These are phyloP conservation scores for Chlorops oryzae DNA, from an alignment of 1,140 invertebrate genomes.

Conservation along the genomic window DNA sequence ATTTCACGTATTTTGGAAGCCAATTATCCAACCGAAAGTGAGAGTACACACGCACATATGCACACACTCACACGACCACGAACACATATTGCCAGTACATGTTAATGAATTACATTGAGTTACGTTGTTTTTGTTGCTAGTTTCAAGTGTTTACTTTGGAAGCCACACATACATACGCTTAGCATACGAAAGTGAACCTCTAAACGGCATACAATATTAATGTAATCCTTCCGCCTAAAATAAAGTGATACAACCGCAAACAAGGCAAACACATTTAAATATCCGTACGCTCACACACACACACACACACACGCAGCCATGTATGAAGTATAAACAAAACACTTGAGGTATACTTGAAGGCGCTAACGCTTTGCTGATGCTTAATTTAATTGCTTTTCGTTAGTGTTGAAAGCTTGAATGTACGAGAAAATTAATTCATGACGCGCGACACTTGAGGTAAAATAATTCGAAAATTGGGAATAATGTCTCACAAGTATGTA, in stretches of 20 bases:
- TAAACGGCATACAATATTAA: constrained; percentile 26
- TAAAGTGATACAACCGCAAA: constrained; percentile 47
- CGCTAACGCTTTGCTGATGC: constrained; percentile 19
- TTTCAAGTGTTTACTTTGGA: too few relatives aligned
- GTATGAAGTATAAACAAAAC: background rate
- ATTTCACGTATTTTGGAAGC: too few relatives aligned
- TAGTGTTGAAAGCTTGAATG: constrained; percentile 23
- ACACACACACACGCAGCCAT: constrained; percentile 8
- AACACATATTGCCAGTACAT: too few relatives aligned
- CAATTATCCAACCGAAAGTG: too few relatives aligned
- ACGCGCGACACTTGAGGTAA: constrained; percentile 29
- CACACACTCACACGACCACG: too few relatives aligned
- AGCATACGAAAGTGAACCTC: too few relatives aligned
- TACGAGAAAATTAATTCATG: background rate
- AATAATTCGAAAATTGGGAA: constrained; percentile 45
- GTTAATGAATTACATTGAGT: too few relatives aligned
- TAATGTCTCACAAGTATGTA: constrained; percentile 38
- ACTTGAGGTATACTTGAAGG: background rate
- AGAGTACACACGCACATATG: too few relatives aligned
- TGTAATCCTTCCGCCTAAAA: constrained; percentile 47
- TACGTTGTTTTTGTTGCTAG: too few relatives aligned
- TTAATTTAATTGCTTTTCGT: constrained; percentile 28
- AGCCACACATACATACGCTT: too few relatives aligned
- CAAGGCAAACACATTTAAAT: constrained; percentile 44
- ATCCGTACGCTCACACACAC: constrained; percentile 13